Conservation (phyloP, 35 echinoderm and acorn worm genomes). For the Lytechinus variegatus region DNA sequence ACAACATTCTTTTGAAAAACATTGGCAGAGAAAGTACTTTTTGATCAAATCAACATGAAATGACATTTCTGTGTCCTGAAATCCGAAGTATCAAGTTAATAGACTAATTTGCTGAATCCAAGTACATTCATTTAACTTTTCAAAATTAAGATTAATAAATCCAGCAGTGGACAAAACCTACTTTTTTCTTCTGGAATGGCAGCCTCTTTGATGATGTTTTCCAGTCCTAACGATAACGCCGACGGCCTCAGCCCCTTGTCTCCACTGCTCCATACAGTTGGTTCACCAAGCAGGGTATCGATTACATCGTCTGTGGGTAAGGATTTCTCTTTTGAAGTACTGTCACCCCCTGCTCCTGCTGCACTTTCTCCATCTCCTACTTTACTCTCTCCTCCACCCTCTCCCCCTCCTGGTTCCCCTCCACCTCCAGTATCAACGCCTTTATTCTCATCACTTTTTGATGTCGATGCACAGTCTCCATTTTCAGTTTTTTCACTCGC, state of each 20-base stretch:
- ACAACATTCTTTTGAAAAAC: too few species aligned
- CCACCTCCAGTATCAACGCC: background rate
- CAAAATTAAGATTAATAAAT: too few species aligned
- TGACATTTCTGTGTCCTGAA: too few species aligned
- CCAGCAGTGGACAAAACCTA: slow-evolving; percentile 31
- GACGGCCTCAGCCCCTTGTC: slow-evolving; percentile 75
- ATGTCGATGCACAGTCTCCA: background rate
- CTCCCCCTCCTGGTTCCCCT: background rate
- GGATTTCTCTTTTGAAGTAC: background rate
- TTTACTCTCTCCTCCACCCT: background rate
- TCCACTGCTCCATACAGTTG: slow-evolving; percentile 59
- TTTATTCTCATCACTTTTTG: background rate
- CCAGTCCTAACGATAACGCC: slow-evolving; percentile 80
- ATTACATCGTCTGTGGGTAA: slow-evolving; percentile 54
- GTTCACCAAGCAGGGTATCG: slow-evolving; percentile 74
- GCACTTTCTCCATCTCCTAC: background rate
- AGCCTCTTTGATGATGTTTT: slow-evolving; percentile 88
- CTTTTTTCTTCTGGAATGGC: slow-evolving; percentile 73
- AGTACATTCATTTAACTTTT: too few species aligned
- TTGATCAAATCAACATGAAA: too few species aligned
- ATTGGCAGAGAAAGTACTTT: too few species aligned
- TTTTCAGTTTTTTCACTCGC: background rate
- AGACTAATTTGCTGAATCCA: too few species aligned
- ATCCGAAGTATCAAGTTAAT: too few species aligned
- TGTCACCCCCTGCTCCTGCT: background rate